Base-by-base conservation (phyloP, 2,888 invertebrate species). In the Drosophila silvestris region DNA sequence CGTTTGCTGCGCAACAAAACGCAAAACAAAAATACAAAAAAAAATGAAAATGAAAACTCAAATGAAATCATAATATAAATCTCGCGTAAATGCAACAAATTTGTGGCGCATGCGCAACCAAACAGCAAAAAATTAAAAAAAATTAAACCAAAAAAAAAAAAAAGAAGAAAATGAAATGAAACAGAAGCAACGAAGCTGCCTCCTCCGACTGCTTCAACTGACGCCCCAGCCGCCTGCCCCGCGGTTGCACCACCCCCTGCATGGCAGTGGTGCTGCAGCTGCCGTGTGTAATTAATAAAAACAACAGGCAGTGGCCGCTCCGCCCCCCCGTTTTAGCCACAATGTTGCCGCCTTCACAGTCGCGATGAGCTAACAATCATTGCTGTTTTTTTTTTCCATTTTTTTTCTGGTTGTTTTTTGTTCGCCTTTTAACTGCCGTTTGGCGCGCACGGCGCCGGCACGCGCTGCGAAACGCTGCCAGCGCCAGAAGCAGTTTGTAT, bases 91-190 rank as follows among this genome's bases (percentile, higher is more conserved):
- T 89, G 90, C 87, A 89, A 91, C 86, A 90, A 89, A 89, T 89
- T 89, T 86, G 91, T 78, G 89, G 91, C 85, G 91, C 91, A 88
- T 88, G 87, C 85, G 87, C 87, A 88, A 89, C 89, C 87, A 83
- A 57, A 57, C 28, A 57, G n/a, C 19, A 57, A 47, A 9, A 7
- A 47, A 47, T 26, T 26, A 7, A 22, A 44, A 6, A 12, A 12
- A 22, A 44, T 28, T 28, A 28, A 6, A 41, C 5, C 2, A 10
- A 5, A 4, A 19, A 39, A n/a, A n/a, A 44, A 44, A 44, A 39
- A n/a, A 22, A 44, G n/a, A 22, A 44, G 14, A 35, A 35, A 35
- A 35, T 35, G 12, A 35, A 35, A 14, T 47, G 4, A 26, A 52
- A 60, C 82, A 84, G 78, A 73, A 82, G 79, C 53, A 52, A 63